These are phyloP conservation scores for Philypnodon macrostomus DNA, from an alignment of 2,797 vertebrate genomes.

Conservation along the genomic window DNA sequence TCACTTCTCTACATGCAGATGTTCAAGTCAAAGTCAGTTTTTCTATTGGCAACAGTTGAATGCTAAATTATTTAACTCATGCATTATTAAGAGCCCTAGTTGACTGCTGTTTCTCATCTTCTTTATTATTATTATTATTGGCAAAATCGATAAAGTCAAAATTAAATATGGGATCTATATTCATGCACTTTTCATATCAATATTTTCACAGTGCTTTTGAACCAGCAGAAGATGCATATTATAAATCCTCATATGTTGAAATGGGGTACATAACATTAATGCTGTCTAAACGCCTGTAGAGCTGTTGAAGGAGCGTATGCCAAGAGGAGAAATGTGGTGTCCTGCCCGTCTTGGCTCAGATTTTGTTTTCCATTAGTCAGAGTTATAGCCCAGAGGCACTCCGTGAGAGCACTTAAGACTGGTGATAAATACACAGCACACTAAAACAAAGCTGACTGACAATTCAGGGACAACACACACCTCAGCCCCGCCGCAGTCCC, in stretches of 20 bases:
- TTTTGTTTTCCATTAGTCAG: slow-evolving; percentile 75
- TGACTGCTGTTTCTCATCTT: no score
- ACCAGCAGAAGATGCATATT: neutral
- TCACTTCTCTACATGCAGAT: slow-evolving; percentile 5
- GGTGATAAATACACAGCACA: slow-evolving; percentile 71
- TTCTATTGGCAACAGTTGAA: slow-evolving; percentile 11
- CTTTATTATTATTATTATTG: no score
- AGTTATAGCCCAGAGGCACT: slow-evolving; percentile 66
- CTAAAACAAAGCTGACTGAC: slow-evolving; percentile 72
- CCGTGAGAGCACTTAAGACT: slow-evolving; percentile 67
- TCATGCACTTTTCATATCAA: neutral
- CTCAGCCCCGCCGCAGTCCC: no score
- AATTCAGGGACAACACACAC: slow-evolving; percentile 63
- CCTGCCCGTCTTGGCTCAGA: slow-evolving; percentile 53
- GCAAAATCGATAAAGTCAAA: no score
- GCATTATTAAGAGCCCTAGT: no score
- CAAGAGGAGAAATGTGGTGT: slow-evolving; percentile 40
- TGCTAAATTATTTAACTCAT: no score
- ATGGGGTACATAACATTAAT: neutral
- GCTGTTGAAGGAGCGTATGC: slow-evolving; percentile 8
- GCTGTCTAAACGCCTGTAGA: slow-evolving; percentile 6
- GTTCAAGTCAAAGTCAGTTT: slow-evolving; percentile 24
- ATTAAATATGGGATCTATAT: no score
- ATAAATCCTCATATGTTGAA: neutral
- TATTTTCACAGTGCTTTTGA: neutral